phyloP scores from a whole-genome alignment of 2,888 invertebrate species.

The Sabatieria punctata region DNA sequence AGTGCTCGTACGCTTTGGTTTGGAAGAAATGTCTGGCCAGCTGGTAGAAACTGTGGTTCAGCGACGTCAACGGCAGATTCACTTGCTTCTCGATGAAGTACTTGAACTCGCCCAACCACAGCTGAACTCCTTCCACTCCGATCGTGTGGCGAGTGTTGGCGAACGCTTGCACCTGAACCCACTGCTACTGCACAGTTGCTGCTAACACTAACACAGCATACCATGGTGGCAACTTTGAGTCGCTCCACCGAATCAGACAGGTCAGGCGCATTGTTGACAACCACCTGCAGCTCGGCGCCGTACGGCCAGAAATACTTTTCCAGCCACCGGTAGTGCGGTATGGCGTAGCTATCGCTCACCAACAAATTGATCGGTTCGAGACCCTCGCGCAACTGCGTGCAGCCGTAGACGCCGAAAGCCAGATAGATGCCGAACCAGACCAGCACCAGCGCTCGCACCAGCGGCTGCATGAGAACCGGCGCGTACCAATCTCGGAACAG shows the following conservation, averaged over 20 bases:
- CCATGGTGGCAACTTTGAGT: slow-evolving; percentile 18
- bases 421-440: slow-evolving; percentile 27
- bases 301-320: slow-evolving; percentile 29
- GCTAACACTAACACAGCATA: slow-evolving; percentile 3
- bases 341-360: slow-evolving; percentile 21
- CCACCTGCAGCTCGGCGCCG: slow-evolving; percentile 22
- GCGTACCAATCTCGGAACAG: slow-evolving; percentile 18
- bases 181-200: not conserved
- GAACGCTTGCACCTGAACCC: slow-evolving; percentile 15
- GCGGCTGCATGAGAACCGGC: slow-evolving; percentile 28
- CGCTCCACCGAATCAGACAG: slow-evolving; percentile 18
- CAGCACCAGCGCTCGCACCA: slow-evolving; percentile 19
- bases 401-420: slow-evolving; percentile 25
- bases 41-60: not conserved
- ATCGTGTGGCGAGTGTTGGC: slow-evolving; percentile 28
- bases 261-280: slow-evolving; percentile 28
- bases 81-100: slow-evolving; percentile 7
- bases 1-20: not conserved
- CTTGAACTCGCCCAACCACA: slow-evolving; percentile 28
- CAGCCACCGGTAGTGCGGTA: slow-evolving; percentile 18
- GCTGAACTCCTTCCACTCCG: slow-evolving; percentile 25
- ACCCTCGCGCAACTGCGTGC: slow-evolving; percentile 21
- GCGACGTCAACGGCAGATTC: not conserved
- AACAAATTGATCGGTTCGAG: slow-evolving; percentile 20
- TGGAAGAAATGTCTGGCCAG: not conserved